Base-by-base conservation (phyloP, 1,140 invertebrate genomes). In the Panulirus ornatus region DNA sequence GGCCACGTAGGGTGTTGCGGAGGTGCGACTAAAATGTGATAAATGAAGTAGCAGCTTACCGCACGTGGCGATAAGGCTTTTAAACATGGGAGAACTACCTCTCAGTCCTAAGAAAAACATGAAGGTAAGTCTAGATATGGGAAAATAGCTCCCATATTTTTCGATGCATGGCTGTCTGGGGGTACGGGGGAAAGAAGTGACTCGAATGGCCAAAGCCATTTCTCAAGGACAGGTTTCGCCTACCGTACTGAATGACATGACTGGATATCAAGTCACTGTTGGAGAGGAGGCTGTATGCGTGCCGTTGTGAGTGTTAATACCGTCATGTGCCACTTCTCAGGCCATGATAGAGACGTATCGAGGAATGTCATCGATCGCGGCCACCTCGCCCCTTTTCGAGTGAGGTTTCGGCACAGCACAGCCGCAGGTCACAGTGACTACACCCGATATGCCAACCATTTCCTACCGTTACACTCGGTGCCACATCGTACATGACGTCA, bases 71-170 rank as follows among this genome's bases (percentile, higher is more conserved):
- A 66, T 66, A 66, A 66, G 58, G 58, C n/a, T 66, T 30, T n/a
- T 30, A 73, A 73, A 44, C 44, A 85, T 85, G 83, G 83, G 83
- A 42, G 83, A 85, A 85, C 30, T 85, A 73, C 83, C 83, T 47
- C 40, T 85, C 44, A 85, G 83, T 51, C 83, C 83, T 0, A 85
- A 75, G 83, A 85, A 75, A 85, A 85, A 40, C 40, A 85, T 73
- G 83, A 85, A 85, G 83, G 83, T 85, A 75, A 85, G 83, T 27
- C 22, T 42, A 42, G 36, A 22, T 75, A 40, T 2, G 40, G 36
- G 40, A 75, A 38, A 44, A 40, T 75, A 40, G 40, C 22, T 40
- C 6, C 3, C 11, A 36, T 34, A 73, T 73, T 40, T 73, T 6
- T 73, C 30, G 14, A 34, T 73, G 22, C 6, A 22, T 14, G 54